A percentile compares a stretch with the other conserved stretches of the same genome.
These are phyloP conservation scores for Spodoptera picta DNA, from an alignment of 2,888 invertebrate species.

Conservation along the genomic window DNA sequence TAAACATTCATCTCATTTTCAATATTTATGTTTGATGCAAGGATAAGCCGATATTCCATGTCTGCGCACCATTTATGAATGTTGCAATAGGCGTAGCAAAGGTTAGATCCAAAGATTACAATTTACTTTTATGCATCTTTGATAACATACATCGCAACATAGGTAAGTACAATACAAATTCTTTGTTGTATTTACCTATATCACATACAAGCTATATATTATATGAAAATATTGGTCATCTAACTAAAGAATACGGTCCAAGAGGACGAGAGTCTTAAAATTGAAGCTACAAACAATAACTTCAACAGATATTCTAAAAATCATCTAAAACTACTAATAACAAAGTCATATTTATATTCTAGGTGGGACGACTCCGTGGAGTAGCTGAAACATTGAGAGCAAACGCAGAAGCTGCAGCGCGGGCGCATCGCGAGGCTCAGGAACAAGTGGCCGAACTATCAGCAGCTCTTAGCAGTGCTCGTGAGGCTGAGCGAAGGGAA, in stretches of 20 bases:
- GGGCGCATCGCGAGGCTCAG: conserved; percentile 87
- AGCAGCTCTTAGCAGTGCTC: conserved; percentile 83
- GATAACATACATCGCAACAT: too few relatives aligned
- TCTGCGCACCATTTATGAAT: conserved; percentile 40
- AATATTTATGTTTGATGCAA: conserved; percentile 38
- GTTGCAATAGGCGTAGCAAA: conserved; percentile 32
- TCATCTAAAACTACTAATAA: conserved; percentile 2
- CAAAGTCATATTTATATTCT: conserved; percentile 1
- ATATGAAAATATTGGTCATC: too few relatives aligned
- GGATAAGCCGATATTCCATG: conserved; percentile 37
- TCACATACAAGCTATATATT: too few relatives aligned
- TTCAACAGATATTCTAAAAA: too few relatives aligned
- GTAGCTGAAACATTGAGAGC: conserved; percentile 89
- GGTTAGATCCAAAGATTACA: conserved; percentile 31
- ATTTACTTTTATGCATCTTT: conserved; percentile 6
- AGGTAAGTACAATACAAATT: too few relatives aligned
- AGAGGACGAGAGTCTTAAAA: too few relatives aligned
- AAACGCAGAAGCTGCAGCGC: conserved; percentile 88
- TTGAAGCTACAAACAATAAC: too few relatives aligned
- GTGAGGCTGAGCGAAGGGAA: conserved; percentile 85
- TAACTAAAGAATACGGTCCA: too few relatives aligned
- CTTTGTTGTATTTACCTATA: too few relatives aligned
- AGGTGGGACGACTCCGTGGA: conserved; percentile 86
- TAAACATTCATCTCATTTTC: conserved; percentile 36
- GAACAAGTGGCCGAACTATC: conserved; percentile 83